Evolutionary conservation across 2,888 invertebrate genomes (phyloP).

Genomic region (Chrysomela aeneicollis): DNA sequence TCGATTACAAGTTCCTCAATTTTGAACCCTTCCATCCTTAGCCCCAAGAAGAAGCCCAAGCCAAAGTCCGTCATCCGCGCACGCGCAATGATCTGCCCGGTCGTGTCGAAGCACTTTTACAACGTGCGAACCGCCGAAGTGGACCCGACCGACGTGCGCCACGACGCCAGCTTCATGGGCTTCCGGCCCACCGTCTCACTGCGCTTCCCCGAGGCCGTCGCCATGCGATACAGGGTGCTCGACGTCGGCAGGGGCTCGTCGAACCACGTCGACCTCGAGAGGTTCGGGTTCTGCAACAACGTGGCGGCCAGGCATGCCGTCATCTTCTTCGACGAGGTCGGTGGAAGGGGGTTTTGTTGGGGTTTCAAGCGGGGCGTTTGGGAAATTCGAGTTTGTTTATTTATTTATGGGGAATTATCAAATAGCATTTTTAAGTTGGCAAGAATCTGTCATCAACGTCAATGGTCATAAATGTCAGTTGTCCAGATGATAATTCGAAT

Average conservation of each 20-base stretch:
- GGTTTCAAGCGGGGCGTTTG: too few species aligned
- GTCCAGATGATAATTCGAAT: too few species aligned
- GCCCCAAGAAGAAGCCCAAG: slow-evolving; percentile 54
- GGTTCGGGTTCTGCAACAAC: slow-evolving; percentile 74
- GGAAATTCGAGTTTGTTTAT: too few species aligned
- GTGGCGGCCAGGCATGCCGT: slow-evolving; percentile 80
- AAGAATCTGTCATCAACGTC: too few species aligned
- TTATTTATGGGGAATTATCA: too few species aligned
- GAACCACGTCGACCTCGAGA: slow-evolving; percentile 68
- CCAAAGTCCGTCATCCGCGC: slow-evolving; percentile 60
- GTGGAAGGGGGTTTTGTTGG: too few species aligned
- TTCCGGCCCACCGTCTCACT: slow-evolving; percentile 58
- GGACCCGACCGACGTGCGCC: slow-evolving; percentile 57
- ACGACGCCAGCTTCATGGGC: slow-evolving; percentile 60
- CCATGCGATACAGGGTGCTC: slow-evolving; percentile 75
- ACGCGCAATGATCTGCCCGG: slow-evolving; percentile 72
- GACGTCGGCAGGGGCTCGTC: slow-evolving; percentile 74
- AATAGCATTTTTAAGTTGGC: too few species aligned
- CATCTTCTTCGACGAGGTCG: slow-evolving; percentile 85
- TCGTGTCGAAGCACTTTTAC: slow-evolving; percentile 64
- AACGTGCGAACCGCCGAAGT: slow-evolving; percentile 57
- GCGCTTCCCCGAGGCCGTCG: slow-evolving; percentile 60
- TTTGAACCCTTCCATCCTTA: slow-evolving; percentile 37
- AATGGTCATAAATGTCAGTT: too few species aligned
- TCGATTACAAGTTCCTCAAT: too few species aligned